Conservation (phyloP, 2,888 invertebrate genomes). For the Oscheius sp. region DNA sequence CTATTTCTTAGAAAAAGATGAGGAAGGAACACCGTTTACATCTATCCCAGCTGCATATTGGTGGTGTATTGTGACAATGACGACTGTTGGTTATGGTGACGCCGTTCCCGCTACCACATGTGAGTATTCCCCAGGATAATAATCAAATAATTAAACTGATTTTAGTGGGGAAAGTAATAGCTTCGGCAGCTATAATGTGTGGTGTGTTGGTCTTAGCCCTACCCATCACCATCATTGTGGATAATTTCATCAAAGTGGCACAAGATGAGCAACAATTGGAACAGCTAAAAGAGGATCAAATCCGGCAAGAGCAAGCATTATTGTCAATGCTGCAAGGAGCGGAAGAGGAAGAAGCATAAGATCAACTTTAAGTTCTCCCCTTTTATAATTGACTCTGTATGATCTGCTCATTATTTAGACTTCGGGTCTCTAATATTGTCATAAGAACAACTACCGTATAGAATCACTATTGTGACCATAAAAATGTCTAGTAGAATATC, state of each 20-base stretch:
- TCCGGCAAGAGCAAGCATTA: constrained; percentile 55
- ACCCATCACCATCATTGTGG: constrained; percentile 73
- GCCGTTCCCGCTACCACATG: constrained; percentile 70
- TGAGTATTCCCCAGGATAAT: constrained; percentile 44
- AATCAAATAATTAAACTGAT: not conserved
- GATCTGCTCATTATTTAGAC: constrained; percentile 34
- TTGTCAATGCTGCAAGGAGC: constrained; percentile 57
- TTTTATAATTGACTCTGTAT: not conserved
- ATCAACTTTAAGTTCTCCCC: not conserved
- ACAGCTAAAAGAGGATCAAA: constrained; percentile 63
- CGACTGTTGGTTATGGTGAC: constrained; percentile 73
- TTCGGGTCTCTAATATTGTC: constrained; percentile 33
- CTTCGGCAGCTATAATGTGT: constrained; percentile 73
- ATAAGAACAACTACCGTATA: constrained; percentile 24
- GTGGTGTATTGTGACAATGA: constrained; percentile 73
- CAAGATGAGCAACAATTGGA: constrained; percentile 71
- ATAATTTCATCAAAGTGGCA: constrained; percentile 73
- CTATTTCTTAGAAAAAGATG: constrained; percentile 73
- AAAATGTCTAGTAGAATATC: constrained; percentile 16
- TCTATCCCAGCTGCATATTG: constrained; percentile 73
- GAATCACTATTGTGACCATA: constrained; percentile 7
- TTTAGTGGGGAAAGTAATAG: constrained; percentile 70
- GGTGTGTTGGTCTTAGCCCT: constrained; percentile 72
- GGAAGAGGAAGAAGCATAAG: constrained; percentile 20
- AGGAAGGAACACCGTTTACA: constrained; percentile 71